Percentiles rank a stretch among this genome's conserved stretches.
phyloP scores from a whole-genome alignment of 2,797 vertebrate species.

The Schizothorax lantsangensis region DNA sequence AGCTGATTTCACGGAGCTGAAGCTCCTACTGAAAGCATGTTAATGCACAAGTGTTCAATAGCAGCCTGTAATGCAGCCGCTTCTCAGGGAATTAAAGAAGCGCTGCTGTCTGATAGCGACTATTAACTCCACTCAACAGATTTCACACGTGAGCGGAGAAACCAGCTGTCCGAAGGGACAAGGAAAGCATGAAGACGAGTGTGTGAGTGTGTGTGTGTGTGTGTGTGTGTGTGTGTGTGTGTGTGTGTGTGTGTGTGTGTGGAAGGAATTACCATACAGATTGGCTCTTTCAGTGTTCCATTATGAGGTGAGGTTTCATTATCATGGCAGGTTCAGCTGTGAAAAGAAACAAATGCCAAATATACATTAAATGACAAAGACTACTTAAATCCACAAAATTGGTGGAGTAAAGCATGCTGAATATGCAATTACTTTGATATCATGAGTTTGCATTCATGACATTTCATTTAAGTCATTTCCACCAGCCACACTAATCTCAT shows the following conservation, averaged over 20 bases:
- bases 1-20: slow-evolving; percentile 17
- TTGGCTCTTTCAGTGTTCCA: slow-evolving; percentile 12
- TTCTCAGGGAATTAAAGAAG: slow-evolving; percentile 61
- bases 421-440: not conserved
- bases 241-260: not conserved
- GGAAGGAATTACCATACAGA: slow-evolving; percentile 33
- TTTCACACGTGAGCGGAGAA: slow-evolving; percentile 39
- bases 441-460: slow-evolving; percentile 5
- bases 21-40: slow-evolving; percentile 51
- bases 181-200: slow-evolving; percentile 6
- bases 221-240: slow-evolving; percentile 2
- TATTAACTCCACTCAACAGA: slow-evolving; percentile 65
- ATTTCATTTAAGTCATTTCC: slow-evolving; percentile 10
- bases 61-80: slow-evolving; percentile 57
- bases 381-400: not conserved
- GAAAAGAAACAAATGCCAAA: not conserved
- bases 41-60: slow-evolving; percentile 60
- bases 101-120: slow-evolving; percentile 59
- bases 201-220: not conserved
- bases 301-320: slow-evolving; percentile 2
- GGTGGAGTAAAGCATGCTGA: not conserved
- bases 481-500: not conserved
- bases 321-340: slow-evolving; percentile 6
- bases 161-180: not conserved
- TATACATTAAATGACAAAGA: slow-evolving; percentile 8